Conservation (phyloP, 1,140 invertebrate genomes). For the Eupristina koningsbergeri region DNA sequence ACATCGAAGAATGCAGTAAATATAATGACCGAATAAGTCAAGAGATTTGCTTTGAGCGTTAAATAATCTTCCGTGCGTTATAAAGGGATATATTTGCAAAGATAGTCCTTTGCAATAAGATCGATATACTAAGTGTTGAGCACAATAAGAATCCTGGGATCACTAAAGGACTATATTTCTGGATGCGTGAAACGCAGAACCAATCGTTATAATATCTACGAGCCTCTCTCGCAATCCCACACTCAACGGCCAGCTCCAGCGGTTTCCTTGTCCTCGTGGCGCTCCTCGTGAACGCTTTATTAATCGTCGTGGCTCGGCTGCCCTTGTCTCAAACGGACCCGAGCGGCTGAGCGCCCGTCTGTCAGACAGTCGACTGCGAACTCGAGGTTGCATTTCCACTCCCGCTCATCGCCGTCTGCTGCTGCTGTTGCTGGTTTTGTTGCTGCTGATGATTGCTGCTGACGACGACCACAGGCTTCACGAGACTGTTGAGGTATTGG, state of each 20-base stretch:
- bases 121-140: background rate
- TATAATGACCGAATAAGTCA: background rate
- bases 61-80: background rate
- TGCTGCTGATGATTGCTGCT: slow-evolving; percentile 47
- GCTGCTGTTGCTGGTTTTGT: slow-evolving; percentile 56
- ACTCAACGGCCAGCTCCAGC: background rate
- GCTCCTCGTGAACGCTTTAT: background rate
- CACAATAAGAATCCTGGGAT: background rate
- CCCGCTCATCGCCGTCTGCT: slow-evolving; percentile 52
- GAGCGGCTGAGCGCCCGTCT: slow-evolving; percentile 43
- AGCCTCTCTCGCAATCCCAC: background rate
- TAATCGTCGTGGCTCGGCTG: background rate
- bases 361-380: slow-evolving; percentile 70
- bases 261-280: background rate
- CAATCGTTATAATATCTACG: background rate
- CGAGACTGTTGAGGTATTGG: slow-evolving; percentile 73
- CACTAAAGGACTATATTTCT: background rate
- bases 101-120: background rate
- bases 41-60: slow-evolving; percentile 7
- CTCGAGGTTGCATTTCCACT: slow-evolving; percentile 60
- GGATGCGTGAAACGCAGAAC: background rate
- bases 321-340: slow-evolving; percentile 20
- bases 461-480: slow-evolving; percentile 72
- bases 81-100: background rate
- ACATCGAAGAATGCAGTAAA: background rate